These are phyloP conservation scores for Pterocles gutturalis DNA, from an alignment of 2,113 vertebrate species.

Conservation along the genomic window DNA sequence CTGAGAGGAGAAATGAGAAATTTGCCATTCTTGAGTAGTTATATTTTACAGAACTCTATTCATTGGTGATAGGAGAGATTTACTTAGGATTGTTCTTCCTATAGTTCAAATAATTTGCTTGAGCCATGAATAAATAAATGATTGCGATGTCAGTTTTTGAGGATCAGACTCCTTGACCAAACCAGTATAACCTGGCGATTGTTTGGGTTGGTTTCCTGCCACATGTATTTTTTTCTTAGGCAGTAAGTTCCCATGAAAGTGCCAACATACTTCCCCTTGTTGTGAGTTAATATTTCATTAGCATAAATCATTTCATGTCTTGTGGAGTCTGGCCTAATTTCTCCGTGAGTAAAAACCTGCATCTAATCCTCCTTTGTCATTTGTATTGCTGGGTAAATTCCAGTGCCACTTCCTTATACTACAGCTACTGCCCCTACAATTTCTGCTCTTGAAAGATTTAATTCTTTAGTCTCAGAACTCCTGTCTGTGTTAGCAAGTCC, in stretches of 20 bases:
- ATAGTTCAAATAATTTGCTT: neutral
- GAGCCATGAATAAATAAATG: neutral
- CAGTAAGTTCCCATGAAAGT: constrained; percentile 25
- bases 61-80: neutral
- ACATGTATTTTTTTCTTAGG: neutral
- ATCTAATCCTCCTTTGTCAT: neutral
- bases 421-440: neutral
- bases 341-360: neutral
- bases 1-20: neutral
- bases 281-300: neutral
- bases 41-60: neutral
- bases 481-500: neutral
- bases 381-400: neutral
- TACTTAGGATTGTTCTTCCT: neutral
- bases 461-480: neutral
- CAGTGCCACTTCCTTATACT: neutral
- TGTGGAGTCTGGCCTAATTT: neutral
- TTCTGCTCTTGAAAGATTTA: neutral
- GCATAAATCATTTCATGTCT: neutral
- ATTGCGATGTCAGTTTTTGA: neutral
- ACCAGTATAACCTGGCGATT: constrained; percentile 28
- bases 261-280: neutral
- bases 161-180: neutral
- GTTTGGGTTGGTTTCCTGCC: constrained; percentile 45
- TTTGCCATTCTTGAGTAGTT: neutral